Evolutionary conservation across 2,888 invertebrate species (phyloP).

Genomic region (Lamproptera curius): DNA sequence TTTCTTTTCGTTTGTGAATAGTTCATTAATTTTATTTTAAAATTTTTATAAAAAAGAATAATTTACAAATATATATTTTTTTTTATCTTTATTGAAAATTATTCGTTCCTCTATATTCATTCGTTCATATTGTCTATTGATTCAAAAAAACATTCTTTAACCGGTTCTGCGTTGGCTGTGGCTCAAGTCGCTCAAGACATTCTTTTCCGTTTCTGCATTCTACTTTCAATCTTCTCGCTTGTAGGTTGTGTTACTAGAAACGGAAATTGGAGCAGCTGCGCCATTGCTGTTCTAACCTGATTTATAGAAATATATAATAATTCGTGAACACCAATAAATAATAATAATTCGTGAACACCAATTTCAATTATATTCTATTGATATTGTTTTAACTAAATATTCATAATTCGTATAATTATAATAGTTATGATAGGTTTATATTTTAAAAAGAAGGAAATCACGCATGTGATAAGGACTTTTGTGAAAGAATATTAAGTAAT

Average conservation of each 20-base stretch:
- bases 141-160: too few species aligned
- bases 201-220: conserved; percentile 3
- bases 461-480: conserved; percentile 15
- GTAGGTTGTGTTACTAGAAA: conserved; percentile 17
- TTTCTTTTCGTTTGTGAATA: too few species aligned
- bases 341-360: background rate
- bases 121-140: too few species aligned
- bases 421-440: conserved; percentile 3
- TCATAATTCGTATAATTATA: conserved; percentile 8
- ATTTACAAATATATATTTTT: too few species aligned
- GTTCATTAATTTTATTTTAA: too few species aligned
- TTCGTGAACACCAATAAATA: conserved; percentile 1
- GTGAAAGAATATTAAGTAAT: conserved; percentile 11
- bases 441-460: conserved; percentile 5
- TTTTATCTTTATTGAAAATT: too few species aligned
- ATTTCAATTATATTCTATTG: conserved; percentile 1
- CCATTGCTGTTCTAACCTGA: conserved; percentile 10
- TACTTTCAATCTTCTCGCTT: conserved; percentile 7
- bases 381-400: conserved; percentile 6
- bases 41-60: too few species aligned
- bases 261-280: conserved; percentile 5
- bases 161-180: too few species aligned
- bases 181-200: too few species aligned
- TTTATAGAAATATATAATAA: conserved; percentile 3
- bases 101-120: too few species aligned